A percentile compares a stretch with the other conserved stretches of the same genome.
Conservation (phyloP, 1,140 invertebrate species). For the Sitobion miscanthi region DNA sequence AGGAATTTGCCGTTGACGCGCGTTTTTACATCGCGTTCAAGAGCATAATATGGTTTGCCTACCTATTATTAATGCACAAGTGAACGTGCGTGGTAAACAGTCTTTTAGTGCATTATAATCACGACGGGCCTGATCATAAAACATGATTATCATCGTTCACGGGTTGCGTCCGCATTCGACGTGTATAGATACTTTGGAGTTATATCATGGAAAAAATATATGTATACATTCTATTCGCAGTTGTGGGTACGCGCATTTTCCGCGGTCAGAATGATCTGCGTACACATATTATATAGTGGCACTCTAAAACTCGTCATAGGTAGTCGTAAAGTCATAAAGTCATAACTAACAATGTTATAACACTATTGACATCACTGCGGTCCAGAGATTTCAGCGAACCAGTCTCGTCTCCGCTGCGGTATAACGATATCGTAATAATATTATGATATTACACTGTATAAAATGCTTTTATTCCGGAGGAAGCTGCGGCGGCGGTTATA, state of each 20-base stretch:
- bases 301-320: neutral
- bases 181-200: neutral
- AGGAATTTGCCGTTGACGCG: neutral
- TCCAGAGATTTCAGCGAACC: neutral
- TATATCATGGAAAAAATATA: neutral
- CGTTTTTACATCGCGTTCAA: neutral
- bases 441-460: neutral
- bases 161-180: neutral
- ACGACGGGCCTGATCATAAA: neutral
- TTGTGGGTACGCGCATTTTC: neutral
- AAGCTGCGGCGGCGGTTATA: neutral
- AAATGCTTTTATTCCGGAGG: neutral
- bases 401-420: neutral
- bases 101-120: neutral
- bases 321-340: neutral
- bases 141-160: neutral
- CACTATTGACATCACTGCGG: neutral
- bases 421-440: neutral
- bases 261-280: neutral
- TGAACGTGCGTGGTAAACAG: neutral
- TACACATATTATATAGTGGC: neutral
- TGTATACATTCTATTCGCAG: neutral
- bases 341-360: neutral
- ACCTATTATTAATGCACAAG: neutral
- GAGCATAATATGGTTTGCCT: neutral